phyloP scores from a whole-genome alignment of 2,888 invertebrate genomes.

The Flexamia atlantica region DNA sequence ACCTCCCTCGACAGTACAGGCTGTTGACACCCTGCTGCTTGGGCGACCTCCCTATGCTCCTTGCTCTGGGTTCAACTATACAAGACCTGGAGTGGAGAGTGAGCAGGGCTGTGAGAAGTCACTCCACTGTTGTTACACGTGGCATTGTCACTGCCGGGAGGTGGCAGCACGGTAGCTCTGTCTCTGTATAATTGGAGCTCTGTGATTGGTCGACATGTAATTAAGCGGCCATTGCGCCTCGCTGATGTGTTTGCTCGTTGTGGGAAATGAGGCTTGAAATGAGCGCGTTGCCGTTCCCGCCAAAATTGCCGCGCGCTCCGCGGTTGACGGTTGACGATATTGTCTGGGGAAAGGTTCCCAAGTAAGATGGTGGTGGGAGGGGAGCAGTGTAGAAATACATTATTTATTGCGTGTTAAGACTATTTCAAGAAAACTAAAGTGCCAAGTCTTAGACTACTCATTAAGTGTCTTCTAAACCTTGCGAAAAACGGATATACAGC shows the following conservation, averaged over 20 bases:
- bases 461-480: too few species aligned
- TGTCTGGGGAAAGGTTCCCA: conserved; percentile 15
- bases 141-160: not conserved
- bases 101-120: too few species aligned
- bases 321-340: not conserved
- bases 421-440: too few species aligned
- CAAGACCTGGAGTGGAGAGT: too few species aligned
- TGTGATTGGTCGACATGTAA: conserved; percentile 20
- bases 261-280: conserved; percentile 47
- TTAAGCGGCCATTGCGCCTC: conserved; percentile 36
- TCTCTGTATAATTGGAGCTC: conserved; percentile 24
- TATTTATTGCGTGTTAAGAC: too few species aligned
- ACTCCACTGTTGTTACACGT: not conserved
- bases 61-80: too few species aligned
- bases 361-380: not conserved
- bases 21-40: too few species aligned
- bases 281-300: not conserved
- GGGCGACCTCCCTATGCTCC: too few species aligned
- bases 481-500: too few species aligned
- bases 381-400: not conserved
- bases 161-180: conserved; percentile 36
- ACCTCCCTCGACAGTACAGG: too few species aligned
- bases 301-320: conserved; percentile 7
- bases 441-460: too few species aligned
- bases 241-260: conserved; percentile 48